Conservation (phyloP, 2,797 vertebrate genomes). For the Acanthurus lineatus region DNA sequence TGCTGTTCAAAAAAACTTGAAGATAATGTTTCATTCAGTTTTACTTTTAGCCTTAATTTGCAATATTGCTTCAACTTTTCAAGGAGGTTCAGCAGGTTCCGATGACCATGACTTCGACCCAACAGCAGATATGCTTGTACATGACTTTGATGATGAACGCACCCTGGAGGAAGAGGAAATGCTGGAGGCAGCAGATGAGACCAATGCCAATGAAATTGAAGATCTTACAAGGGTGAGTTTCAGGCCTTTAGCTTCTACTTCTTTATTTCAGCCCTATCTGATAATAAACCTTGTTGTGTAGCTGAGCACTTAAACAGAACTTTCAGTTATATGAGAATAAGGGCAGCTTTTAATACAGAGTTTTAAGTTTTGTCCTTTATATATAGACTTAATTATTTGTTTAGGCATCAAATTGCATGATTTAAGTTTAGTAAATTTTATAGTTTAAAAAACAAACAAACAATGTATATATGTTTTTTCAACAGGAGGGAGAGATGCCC, state of each 20-base stretch:
- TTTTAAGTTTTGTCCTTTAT: neutral
- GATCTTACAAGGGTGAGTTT: conserved; percentile 93
- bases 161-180: conserved; percentile 98
- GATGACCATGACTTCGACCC: conserved; percentile 98
- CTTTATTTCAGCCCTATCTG: neutral
- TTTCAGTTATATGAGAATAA: neutral
- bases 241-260: neutral
- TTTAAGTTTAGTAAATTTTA: neutral
- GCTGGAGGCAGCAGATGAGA: conserved; percentile 92
- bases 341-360: neutral
- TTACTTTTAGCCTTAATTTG: neutral
- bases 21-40: neutral
- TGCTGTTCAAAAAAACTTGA: no score
- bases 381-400: neutral
- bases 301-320: neutral
- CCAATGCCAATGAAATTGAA: conserved; percentile 94
- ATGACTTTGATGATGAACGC: conserved; percentile 98
- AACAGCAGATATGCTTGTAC: conserved; percentile 97
- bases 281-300: neutral
- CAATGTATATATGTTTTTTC: neutral
- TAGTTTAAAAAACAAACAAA: neutral
- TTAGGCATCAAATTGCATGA: neutral
- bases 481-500: conserved; percentile 97
- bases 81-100: conserved; percentile 92
- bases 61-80: neutral